Conservation (phyloP, 2,113 vertebrate genomes). For the Callipepla squamata region DNA sequence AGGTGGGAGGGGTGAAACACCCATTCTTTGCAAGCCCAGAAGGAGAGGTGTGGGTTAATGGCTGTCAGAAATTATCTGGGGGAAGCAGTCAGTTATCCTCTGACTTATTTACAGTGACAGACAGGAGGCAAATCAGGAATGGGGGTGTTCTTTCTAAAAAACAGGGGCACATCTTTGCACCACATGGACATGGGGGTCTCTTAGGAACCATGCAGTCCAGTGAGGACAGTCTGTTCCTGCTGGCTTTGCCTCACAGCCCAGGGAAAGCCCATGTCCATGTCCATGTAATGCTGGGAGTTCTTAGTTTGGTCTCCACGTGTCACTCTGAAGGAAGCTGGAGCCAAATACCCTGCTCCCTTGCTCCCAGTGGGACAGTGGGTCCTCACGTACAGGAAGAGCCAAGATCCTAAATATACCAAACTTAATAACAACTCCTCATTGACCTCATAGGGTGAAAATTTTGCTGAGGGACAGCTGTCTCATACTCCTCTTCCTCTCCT, state of each 20-base stretch:
- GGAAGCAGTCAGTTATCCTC: not conserved
- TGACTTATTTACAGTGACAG: not conserved
- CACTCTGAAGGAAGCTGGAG: not conserved
- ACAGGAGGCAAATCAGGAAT: not conserved
- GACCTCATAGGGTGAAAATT: not conserved
- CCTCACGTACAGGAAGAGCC: rapidly evolving
- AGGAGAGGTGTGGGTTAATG: rapidly evolving
- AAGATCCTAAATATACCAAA: not conserved
- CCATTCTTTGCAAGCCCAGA: not conserved
- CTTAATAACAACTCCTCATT: not conserved
- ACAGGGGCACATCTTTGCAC: not conserved
- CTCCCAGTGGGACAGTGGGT: not conserved
- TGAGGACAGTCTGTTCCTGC: not conserved
- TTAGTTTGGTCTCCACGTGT: not conserved
- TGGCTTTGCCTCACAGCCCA: not conserved
- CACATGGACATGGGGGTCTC: not conserved
- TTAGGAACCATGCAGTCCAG: not conserved
- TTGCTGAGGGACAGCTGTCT: not conserved
- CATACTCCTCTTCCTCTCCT: not conserved
- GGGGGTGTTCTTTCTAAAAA: not conserved
- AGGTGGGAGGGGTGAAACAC: slow-evolving; percentile 68
- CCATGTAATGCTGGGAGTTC: rapidly evolving
- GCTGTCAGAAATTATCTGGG: rapidly evolving
- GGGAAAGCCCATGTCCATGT: not conserved
- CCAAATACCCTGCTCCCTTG: not conserved